A percentile compares a stretch with the other conserved stretches of the same genome.
These are phyloP conservation scores for Thera obeliscata DNA, from an alignment of 2,888 invertebrate genomes.

Conservation along the genomic window DNA sequence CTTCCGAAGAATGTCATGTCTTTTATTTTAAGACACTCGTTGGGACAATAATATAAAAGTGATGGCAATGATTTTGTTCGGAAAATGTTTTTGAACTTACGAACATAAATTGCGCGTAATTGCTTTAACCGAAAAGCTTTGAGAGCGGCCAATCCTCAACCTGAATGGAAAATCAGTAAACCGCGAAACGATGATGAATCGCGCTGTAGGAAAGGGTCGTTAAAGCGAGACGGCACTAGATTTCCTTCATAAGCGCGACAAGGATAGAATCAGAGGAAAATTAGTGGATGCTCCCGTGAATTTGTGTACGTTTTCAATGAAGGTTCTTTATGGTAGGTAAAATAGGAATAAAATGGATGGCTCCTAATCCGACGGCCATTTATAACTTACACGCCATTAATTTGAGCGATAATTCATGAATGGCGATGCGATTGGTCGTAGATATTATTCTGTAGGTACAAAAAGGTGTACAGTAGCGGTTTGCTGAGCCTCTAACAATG, in stretches of 20 bases:
- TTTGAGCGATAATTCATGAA: constrained; percentile 82
- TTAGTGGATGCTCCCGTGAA: constrained; percentile 81
- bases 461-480: constrained; percentile 53
- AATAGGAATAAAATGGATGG: constrained; percentile 83
- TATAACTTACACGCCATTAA: constrained; percentile 85
- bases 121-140: constrained; percentile 48
- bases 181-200: constrained; percentile 85
- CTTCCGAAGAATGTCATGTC: constrained; percentile 54
- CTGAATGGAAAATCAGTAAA: constrained; percentile 82
- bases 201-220: constrained; percentile 72
- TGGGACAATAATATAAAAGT: constrained; percentile 14
- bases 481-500: constrained; percentile 47
- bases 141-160: constrained; percentile 56
- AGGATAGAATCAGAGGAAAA: constrained; percentile 68
- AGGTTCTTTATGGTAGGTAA: constrained; percentile 83
- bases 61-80: constrained; percentile 40
- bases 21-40: constrained; percentile 55
- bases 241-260: constrained; percentile 51
- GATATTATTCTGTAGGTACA: constrained; percentile 62
- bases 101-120: constrained; percentile 46
- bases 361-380: constrained; percentile 81
- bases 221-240: constrained; percentile 60
- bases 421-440: constrained; percentile 75
- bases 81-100: constrained; percentile 28
- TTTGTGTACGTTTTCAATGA: constrained; percentile 84